A percentile compares a stretch with the other conserved stretches of the same genome.
Conservation (phyloP, 2,797 vertebrate species). For the Syngnathus acus region DNA sequence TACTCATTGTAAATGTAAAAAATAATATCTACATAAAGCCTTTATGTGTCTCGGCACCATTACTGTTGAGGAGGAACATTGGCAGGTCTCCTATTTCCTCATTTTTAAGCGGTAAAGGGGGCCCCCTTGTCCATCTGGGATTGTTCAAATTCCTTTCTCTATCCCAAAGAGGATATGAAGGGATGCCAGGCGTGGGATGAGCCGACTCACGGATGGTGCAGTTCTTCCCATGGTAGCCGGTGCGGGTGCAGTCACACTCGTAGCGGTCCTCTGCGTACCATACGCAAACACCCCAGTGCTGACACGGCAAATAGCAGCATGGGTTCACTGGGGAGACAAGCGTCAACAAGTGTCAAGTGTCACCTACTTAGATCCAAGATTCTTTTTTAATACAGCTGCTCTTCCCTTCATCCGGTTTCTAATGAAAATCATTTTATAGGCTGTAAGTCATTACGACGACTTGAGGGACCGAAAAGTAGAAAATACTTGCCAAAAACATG, state of each 20-base stretch:
- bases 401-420: background rate
- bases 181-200: constrained; percentile 7
- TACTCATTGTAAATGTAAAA: background rate
- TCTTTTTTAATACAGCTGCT: background rate
- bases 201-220: constrained; percentile 83
- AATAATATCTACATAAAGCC: background rate
- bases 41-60: too few relatives aligned
- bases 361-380: background rate
- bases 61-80: background rate
- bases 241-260: constrained; percentile 89
- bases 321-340: constrained; percentile 76
- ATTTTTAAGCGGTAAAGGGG: background rate
- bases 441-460: background rate
- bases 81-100: background rate
- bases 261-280: constrained; percentile 68
- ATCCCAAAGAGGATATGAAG: constrained; percentile 2
- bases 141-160: constrained; percentile 4
- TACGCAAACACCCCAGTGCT: constrained; percentile 84
- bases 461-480: background rate
- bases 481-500: background rate
- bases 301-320: constrained; percentile 88
- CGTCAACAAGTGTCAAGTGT: background rate
- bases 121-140: background rate
- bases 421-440: background rate
- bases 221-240: constrained; percentile 83